Conservation (phyloP, 2,113 vertebrate species). For the Clarias macrocephalus region DNA sequence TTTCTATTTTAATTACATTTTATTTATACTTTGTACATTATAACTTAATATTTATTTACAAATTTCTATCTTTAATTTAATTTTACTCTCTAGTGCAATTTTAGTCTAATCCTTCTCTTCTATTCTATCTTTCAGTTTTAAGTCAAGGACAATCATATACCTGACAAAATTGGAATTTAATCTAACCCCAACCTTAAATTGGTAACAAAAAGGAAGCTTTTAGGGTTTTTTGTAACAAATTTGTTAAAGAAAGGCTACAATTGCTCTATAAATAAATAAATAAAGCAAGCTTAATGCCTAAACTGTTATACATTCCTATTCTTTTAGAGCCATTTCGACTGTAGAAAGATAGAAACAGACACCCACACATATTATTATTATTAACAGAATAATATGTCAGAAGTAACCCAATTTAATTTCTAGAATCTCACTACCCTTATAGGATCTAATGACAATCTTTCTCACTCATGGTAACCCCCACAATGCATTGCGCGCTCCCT, state of each 20-base stretch:
- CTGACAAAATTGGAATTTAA: neutral
- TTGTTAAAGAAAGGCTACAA: neutral
- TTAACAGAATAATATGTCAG: neutral
- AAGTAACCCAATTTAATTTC: neutral
- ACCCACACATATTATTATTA: neutral
- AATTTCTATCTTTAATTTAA: too few species aligned
- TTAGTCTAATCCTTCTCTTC: too few species aligned
- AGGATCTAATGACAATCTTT: neutral
- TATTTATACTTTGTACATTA: too few species aligned
- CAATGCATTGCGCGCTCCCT: neutral
- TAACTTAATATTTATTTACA: too few species aligned
- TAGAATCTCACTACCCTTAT: neutral
- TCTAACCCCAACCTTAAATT: neutral
- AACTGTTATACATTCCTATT: neutral
- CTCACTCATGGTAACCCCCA: neutral
- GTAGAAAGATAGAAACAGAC: neutral
- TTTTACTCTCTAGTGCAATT: too few species aligned
- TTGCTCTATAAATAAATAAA: too few species aligned
- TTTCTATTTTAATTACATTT: too few species aligned
- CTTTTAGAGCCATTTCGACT: too few species aligned
- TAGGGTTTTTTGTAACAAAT: neutral
- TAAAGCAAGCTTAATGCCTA: neutral
- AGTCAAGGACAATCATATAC: too few species aligned
- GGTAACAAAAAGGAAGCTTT: neutral
- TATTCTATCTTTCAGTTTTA: too few species aligned